Conservation (phyloP, 2,888 invertebrate genomes). For the Athalia circularis region DNA sequence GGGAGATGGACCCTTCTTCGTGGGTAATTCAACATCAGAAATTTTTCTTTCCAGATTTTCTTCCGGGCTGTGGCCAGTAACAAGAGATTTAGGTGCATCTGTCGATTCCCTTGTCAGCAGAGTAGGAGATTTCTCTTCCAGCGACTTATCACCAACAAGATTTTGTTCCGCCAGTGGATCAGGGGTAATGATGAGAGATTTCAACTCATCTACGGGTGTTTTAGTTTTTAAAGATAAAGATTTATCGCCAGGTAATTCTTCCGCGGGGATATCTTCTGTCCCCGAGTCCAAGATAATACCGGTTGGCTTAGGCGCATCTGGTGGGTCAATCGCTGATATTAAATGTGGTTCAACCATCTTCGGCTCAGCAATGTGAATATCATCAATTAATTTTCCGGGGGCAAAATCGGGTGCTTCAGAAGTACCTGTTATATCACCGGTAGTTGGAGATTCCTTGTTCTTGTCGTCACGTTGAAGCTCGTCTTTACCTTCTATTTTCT, state of each 20-base stretch:
- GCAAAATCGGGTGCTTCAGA: background rate
- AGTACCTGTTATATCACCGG: background rate
- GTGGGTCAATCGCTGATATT: no score
- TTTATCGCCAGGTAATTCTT: constrained; percentile 4
- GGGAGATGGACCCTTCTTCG: no score
- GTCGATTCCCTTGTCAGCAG: no score
- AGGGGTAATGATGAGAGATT: constrained; percentile 15
- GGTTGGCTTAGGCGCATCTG: background rate
- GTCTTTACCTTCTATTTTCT: background rate
- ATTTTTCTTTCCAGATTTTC: no score
- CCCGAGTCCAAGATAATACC: background rate
- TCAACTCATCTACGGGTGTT: constrained; percentile 5
- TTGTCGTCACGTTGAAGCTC: background rate
- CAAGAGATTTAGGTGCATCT: no score
- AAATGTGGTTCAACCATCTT: background rate
- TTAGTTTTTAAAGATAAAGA: constrained; percentile 4
- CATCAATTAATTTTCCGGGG: background rate
- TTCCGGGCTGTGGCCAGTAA: no score
- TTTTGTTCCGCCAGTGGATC: constrained; percentile 3
- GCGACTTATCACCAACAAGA: background rate
- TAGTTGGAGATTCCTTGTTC: constrained; percentile 19
- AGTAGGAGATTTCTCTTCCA: background rate
- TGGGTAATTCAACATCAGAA: no score
- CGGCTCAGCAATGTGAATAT: background rate
- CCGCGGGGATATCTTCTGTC: constrained; percentile 6